Evolutionary conservation across 2,888 invertebrate genomes (phyloP).

Genomic region (Drosophila nr. medialis): DNA sequence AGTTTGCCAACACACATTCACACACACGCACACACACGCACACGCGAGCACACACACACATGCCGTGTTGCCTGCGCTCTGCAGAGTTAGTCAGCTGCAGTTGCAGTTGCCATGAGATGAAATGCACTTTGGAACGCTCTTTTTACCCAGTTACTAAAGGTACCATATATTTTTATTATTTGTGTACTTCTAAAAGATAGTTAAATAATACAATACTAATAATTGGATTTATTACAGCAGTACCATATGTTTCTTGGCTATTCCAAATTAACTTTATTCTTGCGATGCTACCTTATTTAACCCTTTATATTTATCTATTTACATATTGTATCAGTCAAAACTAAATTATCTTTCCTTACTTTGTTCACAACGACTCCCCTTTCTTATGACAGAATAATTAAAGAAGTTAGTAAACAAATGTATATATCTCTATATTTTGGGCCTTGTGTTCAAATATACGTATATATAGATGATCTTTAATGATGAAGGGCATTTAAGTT

Average conservation of each 20-base stretch:
- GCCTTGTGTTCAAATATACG: background rate
- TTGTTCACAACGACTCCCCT: too few species aligned
- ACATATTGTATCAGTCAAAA: background rate
- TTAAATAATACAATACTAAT: background rate
- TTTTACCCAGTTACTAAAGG: background rate
- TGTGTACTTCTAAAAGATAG: background rate
- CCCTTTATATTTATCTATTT: background rate
- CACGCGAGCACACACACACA: constrained; percentile 19
- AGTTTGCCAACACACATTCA: constrained; percentile 58
- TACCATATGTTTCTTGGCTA: background rate
- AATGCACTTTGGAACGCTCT: constrained; percentile 22
- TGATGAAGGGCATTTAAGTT: constrained; percentile 12
- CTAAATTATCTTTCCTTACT: too few species aligned
- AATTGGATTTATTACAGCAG: background rate
- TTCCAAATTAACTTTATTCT: background rate
- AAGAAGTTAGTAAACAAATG: background rate
- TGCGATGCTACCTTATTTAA: background rate
- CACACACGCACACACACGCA: constrained; percentile 9
- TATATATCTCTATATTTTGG: too few species aligned
- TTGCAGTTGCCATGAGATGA: constrained; percentile 14
- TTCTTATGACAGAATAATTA: background rate
- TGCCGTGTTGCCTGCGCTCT: constrained; percentile 22
- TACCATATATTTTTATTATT: background rate
- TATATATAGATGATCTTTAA: background rate
- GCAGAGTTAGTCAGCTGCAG: constrained; percentile 44